These are phyloP conservation scores for Bujurquina vittata DNA, from an alignment of 2,113 vertebrate genomes.

Conservation along the genomic window DNA sequence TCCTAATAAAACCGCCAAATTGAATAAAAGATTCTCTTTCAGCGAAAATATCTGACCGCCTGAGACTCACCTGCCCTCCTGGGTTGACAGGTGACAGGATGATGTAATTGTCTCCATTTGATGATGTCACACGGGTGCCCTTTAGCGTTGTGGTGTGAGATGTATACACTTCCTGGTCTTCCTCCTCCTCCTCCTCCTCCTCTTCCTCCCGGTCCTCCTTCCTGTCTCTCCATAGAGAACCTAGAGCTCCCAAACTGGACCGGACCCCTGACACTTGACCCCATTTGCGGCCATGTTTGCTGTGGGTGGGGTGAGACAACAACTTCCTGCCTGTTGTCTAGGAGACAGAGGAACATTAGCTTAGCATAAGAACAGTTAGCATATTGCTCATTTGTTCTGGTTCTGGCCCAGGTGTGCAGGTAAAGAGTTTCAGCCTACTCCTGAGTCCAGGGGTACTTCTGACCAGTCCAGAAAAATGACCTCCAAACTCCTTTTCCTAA, in stretches of 20 bases:
- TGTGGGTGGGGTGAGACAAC: constrained; percentile 73
- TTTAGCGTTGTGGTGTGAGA: constrained; percentile 62
- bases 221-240: constrained; percentile 80
- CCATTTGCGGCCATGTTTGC: constrained; percentile 81
- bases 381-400: background rate
- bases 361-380: background rate
- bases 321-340: constrained; percentile 57
- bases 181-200: constrained; percentile 71
- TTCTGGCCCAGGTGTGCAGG: no score
- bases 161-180: constrained; percentile 34
- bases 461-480: no score
- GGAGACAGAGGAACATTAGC: constrained; percentile 43
- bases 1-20: background rate
- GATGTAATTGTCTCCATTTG: constrained; percentile 91
- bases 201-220: constrained; percentile 71
- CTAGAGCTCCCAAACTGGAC: constrained; percentile 75
- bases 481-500: no score
- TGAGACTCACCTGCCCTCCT: constrained; percentile 84
- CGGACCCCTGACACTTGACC: constrained; percentile 52
- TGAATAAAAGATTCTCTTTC: background rate
- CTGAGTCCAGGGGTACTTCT: no score
- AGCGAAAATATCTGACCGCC: background rate
- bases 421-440: no score
- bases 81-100: constrained; percentile 87
- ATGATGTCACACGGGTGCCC: constrained; percentile 81